Conservation (phyloP, 1,140 invertebrate species). For the Temnothorax nylanderi region DNA sequence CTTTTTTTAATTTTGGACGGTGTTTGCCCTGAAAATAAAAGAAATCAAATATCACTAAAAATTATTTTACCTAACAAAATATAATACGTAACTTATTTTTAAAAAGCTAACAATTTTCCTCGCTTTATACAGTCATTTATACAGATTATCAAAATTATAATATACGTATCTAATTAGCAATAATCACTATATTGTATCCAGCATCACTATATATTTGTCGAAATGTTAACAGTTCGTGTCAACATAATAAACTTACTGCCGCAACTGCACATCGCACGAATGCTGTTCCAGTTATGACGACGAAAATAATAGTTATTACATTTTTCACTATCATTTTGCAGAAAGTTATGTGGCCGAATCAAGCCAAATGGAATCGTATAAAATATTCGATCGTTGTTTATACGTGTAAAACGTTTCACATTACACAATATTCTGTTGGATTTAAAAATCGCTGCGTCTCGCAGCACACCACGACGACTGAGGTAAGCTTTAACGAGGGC, state of each 20-base stretch:
- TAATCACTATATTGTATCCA: not conserved
- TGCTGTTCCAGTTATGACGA: constrained; percentile 33
- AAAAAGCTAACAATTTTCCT: not conserved
- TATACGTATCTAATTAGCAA: not conserved
- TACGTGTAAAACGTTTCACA: constrained; percentile 29
- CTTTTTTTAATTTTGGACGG: not conserved
- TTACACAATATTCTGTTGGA: constrained; percentile 42
- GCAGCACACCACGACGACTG: constrained; percentile 30
- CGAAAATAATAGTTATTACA: constrained; percentile 3
- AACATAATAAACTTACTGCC: constrained; percentile 39
- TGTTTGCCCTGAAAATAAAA: constrained; percentile 12
- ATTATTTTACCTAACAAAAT: not conserved
- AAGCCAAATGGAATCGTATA: not conserved
- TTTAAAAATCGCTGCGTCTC: constrained; percentile 1
- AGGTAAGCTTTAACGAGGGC: constrained; percentile 45
- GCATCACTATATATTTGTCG: not conserved
- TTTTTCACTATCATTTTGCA: constrained; percentile 41
- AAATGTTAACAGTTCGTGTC: not conserved
- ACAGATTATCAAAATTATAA: constrained; percentile 20
- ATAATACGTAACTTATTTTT: not conserved
- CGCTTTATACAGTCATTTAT: not conserved
- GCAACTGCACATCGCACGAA: constrained; percentile 29
- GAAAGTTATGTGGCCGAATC: constrained; percentile 8
- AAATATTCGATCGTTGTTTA: constrained; percentile 10
- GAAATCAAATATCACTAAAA: constrained; percentile 5